Conservation (phyloP, 2,888 invertebrate genomes). For the Parnassius smintheus region DNA sequence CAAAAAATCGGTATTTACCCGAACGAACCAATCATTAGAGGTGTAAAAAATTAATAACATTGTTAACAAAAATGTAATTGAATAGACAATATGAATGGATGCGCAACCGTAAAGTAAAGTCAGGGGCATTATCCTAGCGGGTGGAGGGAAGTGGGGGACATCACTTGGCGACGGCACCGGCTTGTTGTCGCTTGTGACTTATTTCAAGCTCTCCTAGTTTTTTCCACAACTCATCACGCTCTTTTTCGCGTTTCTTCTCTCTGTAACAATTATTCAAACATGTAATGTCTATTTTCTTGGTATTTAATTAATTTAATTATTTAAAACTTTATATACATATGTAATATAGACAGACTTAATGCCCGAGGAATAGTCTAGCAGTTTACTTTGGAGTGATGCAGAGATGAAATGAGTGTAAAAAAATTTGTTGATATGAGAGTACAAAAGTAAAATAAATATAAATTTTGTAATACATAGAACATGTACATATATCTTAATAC, state of each 20-base stretch:
- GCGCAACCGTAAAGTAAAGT: slow-evolving; percentile 66
- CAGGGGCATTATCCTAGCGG: slow-evolving; percentile 63
- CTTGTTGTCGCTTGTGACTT: slow-evolving; percentile 79
- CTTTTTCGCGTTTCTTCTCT: slow-evolving; percentile 98
- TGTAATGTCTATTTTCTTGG: no score
- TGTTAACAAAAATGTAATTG: slow-evolving; percentile 77
- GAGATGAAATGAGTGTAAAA: no score
- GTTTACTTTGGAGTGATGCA: no score
- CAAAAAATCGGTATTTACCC: slow-evolving; percentile 38
- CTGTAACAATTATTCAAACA: slow-evolving; percentile 44
- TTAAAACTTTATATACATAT: no score
- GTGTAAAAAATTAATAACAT: slow-evolving; percentile 75
- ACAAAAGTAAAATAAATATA: no score
- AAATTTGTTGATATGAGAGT: no score
- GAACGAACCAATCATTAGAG: slow-evolving; percentile 55
- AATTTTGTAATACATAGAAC: no score
- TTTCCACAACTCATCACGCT: slow-evolving; percentile 98
- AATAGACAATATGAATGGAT: slow-evolving; percentile 78
- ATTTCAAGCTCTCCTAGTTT: slow-evolving; percentile 94
- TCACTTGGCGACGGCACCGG: slow-evolving; percentile 69
- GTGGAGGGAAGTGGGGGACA: slow-evolving; percentile 72
- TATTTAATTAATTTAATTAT: no score
- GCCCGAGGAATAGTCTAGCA: no score
- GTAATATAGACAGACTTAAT: no score
- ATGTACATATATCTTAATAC: no score